Evolutionary conservation across 2,797 vertebrate genomes (phyloP).

Genomic region (Falco novaeseelandiae): DNA sequence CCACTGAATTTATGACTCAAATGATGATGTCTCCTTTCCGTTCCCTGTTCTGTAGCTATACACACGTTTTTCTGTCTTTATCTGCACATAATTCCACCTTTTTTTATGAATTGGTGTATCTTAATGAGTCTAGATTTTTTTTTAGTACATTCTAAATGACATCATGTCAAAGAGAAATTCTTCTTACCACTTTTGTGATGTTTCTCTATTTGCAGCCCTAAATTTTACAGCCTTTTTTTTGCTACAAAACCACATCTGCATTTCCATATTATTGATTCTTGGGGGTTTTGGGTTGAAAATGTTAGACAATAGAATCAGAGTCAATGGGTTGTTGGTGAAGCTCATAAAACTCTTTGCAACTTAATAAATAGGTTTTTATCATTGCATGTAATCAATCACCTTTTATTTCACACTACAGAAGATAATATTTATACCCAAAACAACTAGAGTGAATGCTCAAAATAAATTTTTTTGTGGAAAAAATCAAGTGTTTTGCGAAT

Average conservation of each 20-base stretch:
- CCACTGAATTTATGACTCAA: background rate
- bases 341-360: background rate
- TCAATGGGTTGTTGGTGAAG: background rate
- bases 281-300: background rate
- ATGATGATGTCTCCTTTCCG: background rate
- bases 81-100: background rate
- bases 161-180: background rate
- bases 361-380: background rate
- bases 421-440: background rate
- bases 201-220: background rate
- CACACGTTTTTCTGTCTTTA: background rate
- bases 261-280: background rate
- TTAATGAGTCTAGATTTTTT: background rate
- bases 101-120: background rate
- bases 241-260: background rate
- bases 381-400: background rate
- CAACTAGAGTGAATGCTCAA: background rate
- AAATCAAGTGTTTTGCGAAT: background rate
- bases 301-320: background rate
- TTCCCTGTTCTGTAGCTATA: background rate
- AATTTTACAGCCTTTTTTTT: background rate
- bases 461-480: background rate
- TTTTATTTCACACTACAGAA: background rate
- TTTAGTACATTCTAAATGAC: background rate
- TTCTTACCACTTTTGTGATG: background rate